Base-by-base conservation (phyloP, 2,113 vertebrate genomes). In the Cranoglanis bouderius region DNA sequence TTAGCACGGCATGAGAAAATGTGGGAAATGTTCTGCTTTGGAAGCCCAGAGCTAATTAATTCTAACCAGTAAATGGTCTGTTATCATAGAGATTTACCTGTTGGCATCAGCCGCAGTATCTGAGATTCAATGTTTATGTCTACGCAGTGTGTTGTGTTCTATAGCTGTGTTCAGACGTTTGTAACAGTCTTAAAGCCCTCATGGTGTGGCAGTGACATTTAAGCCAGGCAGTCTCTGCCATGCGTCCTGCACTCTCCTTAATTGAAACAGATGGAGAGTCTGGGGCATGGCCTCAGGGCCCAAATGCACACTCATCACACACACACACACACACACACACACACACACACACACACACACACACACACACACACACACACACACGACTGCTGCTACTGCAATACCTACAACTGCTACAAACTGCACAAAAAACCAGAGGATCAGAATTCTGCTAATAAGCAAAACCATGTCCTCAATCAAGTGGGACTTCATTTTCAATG, bases 181-280 rank as follows among this genome's bases (percentile, higher is more conserved):
- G 85, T 84, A 59, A 84, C 43, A 49, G 43, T 78, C 51, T 82
- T 82, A 57, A 57, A 67, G 84, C 85, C 70, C 55, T 85, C 55
- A 77, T 74, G 59, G 21, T 88, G 88, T 89, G 72, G 83, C 3
- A 78, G 57, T 88, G 88, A 91, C 90, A 91, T 91, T 91, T 91
- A 89, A 89, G 78, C 88, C 82, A 35, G 83, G 55, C 75, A 59
- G 57, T 51, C 57, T 84, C 55, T 67, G 86, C 85, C 78, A 49
- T 75, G 85, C 74, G 38, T 89, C 88, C 86, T 85, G 65, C 86
- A 91, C 88, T 89, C 86, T 85, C 55, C 85, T 89, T 89, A 91
- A 91, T 91, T 91, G 88, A 89, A 91, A 82, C 88, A 91, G 90
- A 91, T 91, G 90, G 90, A 87, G 77, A 85, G 83, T 83, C 88